phyloP scores from a whole-genome alignment of 2,797 vertebrate species.

The Oreonectes daqikongensis region DNA sequence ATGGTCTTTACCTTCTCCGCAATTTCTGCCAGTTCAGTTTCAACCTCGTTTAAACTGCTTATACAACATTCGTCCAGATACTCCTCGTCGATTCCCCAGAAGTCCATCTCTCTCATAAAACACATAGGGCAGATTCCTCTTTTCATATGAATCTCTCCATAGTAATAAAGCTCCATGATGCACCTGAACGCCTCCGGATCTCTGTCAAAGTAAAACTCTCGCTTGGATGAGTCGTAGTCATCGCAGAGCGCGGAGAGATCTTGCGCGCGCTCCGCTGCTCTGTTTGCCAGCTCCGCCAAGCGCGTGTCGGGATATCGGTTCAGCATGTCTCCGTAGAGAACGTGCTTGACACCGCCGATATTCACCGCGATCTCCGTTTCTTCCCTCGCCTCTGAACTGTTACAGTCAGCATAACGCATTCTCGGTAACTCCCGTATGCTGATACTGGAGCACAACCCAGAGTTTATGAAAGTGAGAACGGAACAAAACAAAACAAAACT shows the following conservation, averaged over 20 bases:
- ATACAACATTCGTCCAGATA: slow-evolving; percentile 92
- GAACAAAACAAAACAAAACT: background rate
- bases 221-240: slow-evolving; percentile 89
- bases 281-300: slow-evolving; percentile 85
- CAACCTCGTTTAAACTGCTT: slow-evolving; percentile 85
- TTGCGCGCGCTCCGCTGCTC: slow-evolving; percentile 77
- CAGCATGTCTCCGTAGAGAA: slow-evolving; percentile 83
- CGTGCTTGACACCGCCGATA: slow-evolving; percentile 91
- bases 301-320: slow-evolving; percentile 88
- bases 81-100: slow-evolving; percentile 90
- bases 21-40: slow-evolving; percentile 91
- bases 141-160: slow-evolving; percentile 94
- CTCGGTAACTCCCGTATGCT: slow-evolving; percentile 77
- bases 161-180: slow-evolving; percentile 89
- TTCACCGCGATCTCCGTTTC: slow-evolving; percentile 89
- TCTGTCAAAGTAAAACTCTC: slow-evolving; percentile 96
- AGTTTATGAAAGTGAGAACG: background rate
- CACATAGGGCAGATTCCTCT: slow-evolving; percentile 93
- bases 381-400: slow-evolving; percentile 77
- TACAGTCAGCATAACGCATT: slow-evolving; percentile 77
- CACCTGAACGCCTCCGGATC: slow-evolving; percentile 94
- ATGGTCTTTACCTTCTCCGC: slow-evolving; percentile 89
- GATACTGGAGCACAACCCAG: background rate
- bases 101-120: slow-evolving; percentile 96
- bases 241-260: slow-evolving; percentile 88